phyloP scores from a whole-genome alignment of 1,140 invertebrate species.

The Cyphomyrmex costatus region DNA sequence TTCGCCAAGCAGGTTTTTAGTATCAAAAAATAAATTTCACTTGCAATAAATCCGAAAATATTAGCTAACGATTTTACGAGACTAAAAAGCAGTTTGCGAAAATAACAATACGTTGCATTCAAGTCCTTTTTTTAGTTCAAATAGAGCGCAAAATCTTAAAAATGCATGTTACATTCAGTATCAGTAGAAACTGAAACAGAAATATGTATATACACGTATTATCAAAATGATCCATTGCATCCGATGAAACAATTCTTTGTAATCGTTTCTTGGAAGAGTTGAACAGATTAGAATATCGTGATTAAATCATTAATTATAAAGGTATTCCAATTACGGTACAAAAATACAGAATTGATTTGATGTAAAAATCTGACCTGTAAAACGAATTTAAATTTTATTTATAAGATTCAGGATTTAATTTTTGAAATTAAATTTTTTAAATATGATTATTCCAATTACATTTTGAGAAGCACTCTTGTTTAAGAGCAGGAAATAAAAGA shows the following conservation, averaged over 20 bases:
- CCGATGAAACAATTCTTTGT: neutral
- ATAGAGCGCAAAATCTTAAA: neutral
- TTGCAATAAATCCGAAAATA: neutral
- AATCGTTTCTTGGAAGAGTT: neutral
- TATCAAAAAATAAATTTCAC: constrained; percentile 76
- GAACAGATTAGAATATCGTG: neutral
- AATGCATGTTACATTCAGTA: neutral
- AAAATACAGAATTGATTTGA: neutral
- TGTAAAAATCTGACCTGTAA: neutral
- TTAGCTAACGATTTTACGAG: neutral
- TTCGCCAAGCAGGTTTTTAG: constrained; percentile 79
- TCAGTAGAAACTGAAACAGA: neutral
- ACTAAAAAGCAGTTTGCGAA: neutral
- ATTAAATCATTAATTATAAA: no score
- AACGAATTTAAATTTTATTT: neutral
- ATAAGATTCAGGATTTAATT: neutral
- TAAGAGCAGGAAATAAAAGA: neutral
- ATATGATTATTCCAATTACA: neutral
- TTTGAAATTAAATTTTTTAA: neutral
- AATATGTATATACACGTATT: neutral
- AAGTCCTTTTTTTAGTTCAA: no score
- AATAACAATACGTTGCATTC: neutral
- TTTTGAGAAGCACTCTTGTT: neutral
- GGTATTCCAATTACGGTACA: no score
- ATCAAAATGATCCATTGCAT: neutral